Evolutionary conservation across 2,113 vertebrate species (phyloP), one percentile per base, ranked within the genome.

Genomic region (Romanogobio albipinnatus): DNA sequence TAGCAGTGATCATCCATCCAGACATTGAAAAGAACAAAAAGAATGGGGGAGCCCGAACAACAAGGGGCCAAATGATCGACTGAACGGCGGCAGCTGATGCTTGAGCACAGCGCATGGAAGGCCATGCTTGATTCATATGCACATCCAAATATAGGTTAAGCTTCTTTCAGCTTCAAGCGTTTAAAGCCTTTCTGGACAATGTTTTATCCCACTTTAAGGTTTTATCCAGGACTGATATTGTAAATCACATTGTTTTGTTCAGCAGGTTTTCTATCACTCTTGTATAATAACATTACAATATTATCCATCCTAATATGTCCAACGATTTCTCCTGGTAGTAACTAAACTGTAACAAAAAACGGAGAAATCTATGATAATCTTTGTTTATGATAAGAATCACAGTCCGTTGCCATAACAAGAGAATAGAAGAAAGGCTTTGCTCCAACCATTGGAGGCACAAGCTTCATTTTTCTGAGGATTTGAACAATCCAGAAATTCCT

Each of bases 121-220:
- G 4, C 90, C 90, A 89, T 76, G 90, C 87, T 82, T 29, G 61
- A 66, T 68, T 79, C 58, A 79, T 51, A 51, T 19, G 56, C n/a
- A 66, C 1, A 61, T 43, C 36, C 59, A 82, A 89, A 93, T 88
- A 89, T 90, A 90, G 88, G 87, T 90, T 91, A 92, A 92, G 92
- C 93, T 86, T 90, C 91, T 90, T 88, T 88, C 64, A 88, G 82
- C 84, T 89, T 83, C 47, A 90, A 59, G 90, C 92, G 90, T 93
- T 91, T 89, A 91, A 10, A 86, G 76, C 88, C 86, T 91, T 93
- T 92, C 62, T 89, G 78, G 88, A 89, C 77, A 84, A 90, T 92
- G 86, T 86, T 85, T 74, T 86, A 89, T 90, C 79, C 81, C 17
- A 83, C 86, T 85, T 68, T 82, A 86, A 80, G 82, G 26, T 82